Conservation (phyloP, 1,140 invertebrate genomes). For the Manduca sexta region DNA sequence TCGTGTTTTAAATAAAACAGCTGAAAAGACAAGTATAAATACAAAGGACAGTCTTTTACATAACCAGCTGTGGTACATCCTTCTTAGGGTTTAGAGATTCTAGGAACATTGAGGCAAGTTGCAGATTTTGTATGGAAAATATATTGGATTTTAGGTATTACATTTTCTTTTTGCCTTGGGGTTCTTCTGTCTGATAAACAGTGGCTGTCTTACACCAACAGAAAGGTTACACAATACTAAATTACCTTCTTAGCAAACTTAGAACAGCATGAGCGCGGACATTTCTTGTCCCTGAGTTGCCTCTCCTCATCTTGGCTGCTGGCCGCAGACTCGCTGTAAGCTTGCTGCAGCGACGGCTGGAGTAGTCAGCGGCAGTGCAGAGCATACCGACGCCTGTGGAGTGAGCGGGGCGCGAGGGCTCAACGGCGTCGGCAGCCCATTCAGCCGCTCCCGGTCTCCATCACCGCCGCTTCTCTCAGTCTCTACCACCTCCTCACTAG, state of each 20-base stretch:
- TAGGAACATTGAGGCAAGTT: too few species aligned
- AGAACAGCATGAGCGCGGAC: conserved; percentile 80
- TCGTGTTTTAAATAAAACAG: too few species aligned
- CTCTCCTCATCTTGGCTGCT: conserved; percentile 73
- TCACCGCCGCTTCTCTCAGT: conserved; percentile 42
- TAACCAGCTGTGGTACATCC: too few species aligned
- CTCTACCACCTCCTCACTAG: conserved; percentile 75
- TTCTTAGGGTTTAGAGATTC: too few species aligned
- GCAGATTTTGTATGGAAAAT: too few species aligned
- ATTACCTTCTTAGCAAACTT: conserved; percentile 78
- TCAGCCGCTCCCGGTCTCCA: conserved; percentile 47
- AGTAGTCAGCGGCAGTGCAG: conserved; percentile 54
- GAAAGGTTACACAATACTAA: not conserved
- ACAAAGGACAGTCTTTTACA: too few species aligned
- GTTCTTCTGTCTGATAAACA: too few species aligned
- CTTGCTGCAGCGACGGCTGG: conserved; percentile 60
- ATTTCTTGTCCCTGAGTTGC: conserved; percentile 67
- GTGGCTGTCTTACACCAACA: not conserved
- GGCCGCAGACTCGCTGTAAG: conserved; percentile 69
- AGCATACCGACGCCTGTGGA: conserved; percentile 56
- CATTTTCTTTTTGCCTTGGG: too few species aligned
- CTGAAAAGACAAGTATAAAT: too few species aligned
- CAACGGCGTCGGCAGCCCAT: conserved; percentile 56
- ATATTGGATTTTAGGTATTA: too few species aligned
- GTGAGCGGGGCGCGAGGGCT: conserved; percentile 60